Conservation (phyloP, 2,797 vertebrate species). For the Hephaestus fuliginosus region DNA sequence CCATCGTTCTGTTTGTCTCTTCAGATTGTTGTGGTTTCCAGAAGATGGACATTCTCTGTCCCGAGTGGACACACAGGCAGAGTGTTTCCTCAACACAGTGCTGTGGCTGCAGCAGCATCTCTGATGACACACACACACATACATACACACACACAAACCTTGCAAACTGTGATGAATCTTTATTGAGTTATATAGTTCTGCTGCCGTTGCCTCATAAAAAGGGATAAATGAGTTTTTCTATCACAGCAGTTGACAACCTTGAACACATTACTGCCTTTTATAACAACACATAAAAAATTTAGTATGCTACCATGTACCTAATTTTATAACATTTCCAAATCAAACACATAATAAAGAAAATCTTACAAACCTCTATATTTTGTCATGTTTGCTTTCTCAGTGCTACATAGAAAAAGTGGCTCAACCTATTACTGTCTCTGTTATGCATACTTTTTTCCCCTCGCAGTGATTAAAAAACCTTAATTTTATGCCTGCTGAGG, state of each 20-base stretch:
- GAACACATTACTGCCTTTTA: conserved; percentile 25
- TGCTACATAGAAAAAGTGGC: background rate
- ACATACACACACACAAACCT: background rate
- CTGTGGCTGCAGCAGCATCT: conserved; percentile 87
- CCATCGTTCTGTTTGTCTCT: conserved; percentile 8
- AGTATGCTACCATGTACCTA: background rate
- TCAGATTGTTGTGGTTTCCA: conserved; percentile 89
- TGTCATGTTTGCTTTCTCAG: background rate
- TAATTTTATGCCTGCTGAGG: background rate
- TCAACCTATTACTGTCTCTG: background rate
- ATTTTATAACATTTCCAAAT: conserved; percentile 30
- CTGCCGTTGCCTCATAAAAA: background rate
- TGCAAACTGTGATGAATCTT: background rate
- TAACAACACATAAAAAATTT: background rate
- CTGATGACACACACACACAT: conserved; percentile 39
- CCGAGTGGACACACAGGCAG: conserved; percentile 82
- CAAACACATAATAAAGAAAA: conserved; percentile 40
- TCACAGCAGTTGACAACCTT: background rate
- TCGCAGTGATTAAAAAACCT: background rate
- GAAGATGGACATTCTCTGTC: conserved; percentile 88
- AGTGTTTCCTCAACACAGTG: conserved; percentile 87
- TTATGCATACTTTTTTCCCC: background rate
- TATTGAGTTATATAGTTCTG: background rate
- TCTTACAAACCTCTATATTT: background rate
- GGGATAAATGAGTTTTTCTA: background rate